Evolutionary conservation across 2,113 vertebrate species (phyloP).

Genomic region (Melozone crissalis): DNA sequence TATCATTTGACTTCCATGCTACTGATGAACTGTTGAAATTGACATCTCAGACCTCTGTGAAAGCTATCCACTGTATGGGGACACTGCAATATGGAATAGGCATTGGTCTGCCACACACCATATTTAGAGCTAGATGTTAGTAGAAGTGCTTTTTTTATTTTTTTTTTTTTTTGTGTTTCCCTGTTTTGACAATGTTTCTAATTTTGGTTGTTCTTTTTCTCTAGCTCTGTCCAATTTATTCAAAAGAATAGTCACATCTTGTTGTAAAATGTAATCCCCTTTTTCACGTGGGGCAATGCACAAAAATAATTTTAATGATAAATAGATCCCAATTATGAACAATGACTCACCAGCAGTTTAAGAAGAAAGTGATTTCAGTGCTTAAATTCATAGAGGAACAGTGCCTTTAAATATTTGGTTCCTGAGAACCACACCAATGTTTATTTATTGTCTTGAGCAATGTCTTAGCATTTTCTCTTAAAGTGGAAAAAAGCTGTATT

Average conservation of each 20-base stretch:
- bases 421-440: background rate
- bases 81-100: background rate
- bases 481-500: background rate
- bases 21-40: background rate
- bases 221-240: background rate
- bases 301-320: conserved; percentile 12
- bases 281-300: background rate
- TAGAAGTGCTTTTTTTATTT: background rate
- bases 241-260: background rate
- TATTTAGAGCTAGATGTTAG: background rate
- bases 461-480: background rate
- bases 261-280: background rate
- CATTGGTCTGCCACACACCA: background rate
- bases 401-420: background rate
- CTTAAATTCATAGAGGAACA: background rate
- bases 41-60: background rate
- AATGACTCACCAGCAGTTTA: background rate
- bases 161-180: background rate
- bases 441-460: background rate
- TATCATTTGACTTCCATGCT: background rate
- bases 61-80: background rate
- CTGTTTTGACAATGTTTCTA: background rate
- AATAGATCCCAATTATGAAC: background rate
- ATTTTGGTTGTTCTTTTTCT: background rate
- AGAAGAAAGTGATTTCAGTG: background rate